A percentile compares a stretch with the other conserved stretches of the same genome.
These are phyloP conservation scores for Apis cerana DNA, from an alignment of 1,140 invertebrate genomes.

Conservation along the genomic window DNA sequence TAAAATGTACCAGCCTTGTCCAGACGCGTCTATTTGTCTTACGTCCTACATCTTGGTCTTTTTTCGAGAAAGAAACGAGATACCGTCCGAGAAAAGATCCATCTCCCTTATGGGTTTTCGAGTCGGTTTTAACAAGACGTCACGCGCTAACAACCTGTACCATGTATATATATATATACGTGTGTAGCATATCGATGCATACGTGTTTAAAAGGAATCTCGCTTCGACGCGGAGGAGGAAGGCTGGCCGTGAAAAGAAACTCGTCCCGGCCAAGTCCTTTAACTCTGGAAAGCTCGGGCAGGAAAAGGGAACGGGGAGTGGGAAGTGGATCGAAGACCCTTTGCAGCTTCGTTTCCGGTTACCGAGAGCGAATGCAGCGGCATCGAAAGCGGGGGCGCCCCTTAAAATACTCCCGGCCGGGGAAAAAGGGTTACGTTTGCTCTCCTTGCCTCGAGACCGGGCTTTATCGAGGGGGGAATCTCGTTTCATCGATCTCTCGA, in stretches of 20 bases:
- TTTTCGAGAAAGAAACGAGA: not conserved
- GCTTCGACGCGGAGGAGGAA: no score
- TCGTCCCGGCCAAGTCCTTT: conserved; percentile 13
- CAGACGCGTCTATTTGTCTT: no score
- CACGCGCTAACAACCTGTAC: not conserved
- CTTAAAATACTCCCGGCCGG: no score
- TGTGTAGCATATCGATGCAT: not conserved
- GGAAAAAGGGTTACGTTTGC: conserved; percentile 52
- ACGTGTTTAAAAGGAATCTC: not conserved
- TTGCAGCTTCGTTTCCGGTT: conserved; percentile 44
- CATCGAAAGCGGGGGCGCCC: conserved; percentile 11
- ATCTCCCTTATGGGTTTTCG: not conserved
- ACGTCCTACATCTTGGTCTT: no score
- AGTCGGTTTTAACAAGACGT: not conserved
- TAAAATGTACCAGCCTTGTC: not conserved
- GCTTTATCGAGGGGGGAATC: no score
- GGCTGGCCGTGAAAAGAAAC: conserved; percentile 20
- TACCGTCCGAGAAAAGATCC: not conserved
- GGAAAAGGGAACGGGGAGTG: not conserved
- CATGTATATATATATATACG: not conserved
- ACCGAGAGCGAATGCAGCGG: conserved; percentile 25
- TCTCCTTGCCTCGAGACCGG: conserved; percentile 46
- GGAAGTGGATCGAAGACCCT: conserved; percentile 35
- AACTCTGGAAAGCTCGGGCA: conserved; percentile 27
- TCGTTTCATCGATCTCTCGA: conserved; percentile 61